These are phyloP conservation scores for Dasyurus viverrinus DNA, from an alignment of 2,113 vertebrate species.

Conservation along the genomic window DNA sequence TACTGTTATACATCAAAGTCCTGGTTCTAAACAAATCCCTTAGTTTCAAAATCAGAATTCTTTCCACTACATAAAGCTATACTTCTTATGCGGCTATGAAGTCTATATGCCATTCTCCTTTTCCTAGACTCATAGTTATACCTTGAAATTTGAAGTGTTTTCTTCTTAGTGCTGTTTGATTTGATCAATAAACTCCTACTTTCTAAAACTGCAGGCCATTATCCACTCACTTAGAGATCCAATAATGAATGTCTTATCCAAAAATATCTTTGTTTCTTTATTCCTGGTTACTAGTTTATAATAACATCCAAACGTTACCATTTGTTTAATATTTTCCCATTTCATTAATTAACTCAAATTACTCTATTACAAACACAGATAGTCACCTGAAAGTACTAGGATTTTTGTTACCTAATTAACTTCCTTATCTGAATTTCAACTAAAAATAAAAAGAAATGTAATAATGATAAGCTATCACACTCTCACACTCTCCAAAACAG, in stretches of 20 bases:
- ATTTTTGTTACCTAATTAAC: constrained; percentile 79
- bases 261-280: background rate
- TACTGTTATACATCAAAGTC: background rate
- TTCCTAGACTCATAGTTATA: constrained; percentile 37
- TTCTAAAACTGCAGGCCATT: constrained; percentile 47
- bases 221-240: constrained; percentile 35
- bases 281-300: constrained; percentile 46
- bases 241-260: constrained; percentile 53
- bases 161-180: constrained; percentile 12
- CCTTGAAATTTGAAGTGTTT: constrained; percentile 29
- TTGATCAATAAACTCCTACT: constrained; percentile 54
- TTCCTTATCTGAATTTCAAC: constrained; percentile 81
- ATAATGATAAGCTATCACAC: constrained; percentile 73
- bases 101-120: constrained; percentile 22
- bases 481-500: constrained; percentile 68
- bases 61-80: background rate
- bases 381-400: constrained; percentile 72
- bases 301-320: constrained; percentile 2
- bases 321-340: constrained; percentile 61
- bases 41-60: background rate
- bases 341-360: constrained; percentile 69
- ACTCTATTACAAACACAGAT: constrained; percentile 72
- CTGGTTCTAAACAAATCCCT: background rate
- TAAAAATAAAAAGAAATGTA: constrained; percentile 81
- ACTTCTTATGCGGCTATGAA: background rate